Conservation (phyloP, 2,113 vertebrate species). For the Campylomormyrus numenius region DNA sequence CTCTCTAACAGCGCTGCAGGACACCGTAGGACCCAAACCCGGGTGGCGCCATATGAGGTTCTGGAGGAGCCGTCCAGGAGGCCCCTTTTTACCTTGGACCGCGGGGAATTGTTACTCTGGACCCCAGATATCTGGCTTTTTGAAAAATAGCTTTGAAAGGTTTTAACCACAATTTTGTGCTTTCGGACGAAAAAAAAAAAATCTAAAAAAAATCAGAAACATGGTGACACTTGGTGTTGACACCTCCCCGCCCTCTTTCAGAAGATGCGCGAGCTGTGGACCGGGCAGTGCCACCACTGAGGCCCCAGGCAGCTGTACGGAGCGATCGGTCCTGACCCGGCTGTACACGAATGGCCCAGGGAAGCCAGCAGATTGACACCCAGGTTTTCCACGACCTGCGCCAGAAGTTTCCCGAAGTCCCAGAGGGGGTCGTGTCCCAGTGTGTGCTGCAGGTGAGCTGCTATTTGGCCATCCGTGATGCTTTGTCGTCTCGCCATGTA, state of each 20-base stretch:
- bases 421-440: conserved; percentile 96
- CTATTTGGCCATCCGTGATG: neutral
- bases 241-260: conserved; percentile 44
- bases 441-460: conserved; percentile 88
- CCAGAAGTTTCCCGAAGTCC: conserved; percentile 98
- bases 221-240: neutral
- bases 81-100: conserved; percentile 30
- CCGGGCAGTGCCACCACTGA: conserved; percentile 67
- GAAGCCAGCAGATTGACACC: conserved; percentile 97
- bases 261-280: conserved; percentile 83
- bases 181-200: neutral
- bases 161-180: conserved; percentile 22
- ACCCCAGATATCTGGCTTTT: conserved; percentile 25
- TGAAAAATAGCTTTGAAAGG: conserved; percentile 34
- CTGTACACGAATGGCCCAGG: conserved; percentile 99
- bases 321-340: conserved; percentile 73
- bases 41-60: conserved; percentile 24
- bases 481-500: neutral
- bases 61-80: conserved; percentile 20
- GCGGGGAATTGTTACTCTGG: conserved; percentile 28
- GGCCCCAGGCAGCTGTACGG: conserved; percentile 68
- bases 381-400: conserved; percentile 99
- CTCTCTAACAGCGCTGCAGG: neutral
- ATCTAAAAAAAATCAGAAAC: neutral
- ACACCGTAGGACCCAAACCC: conserved; percentile 13